A percentile compares a stretch with the other conserved stretches of the same genome.
phyloP scores from a whole-genome alignment of 2,888 invertebrate genomes.

The Diachrysia chrysitis region DNA sequence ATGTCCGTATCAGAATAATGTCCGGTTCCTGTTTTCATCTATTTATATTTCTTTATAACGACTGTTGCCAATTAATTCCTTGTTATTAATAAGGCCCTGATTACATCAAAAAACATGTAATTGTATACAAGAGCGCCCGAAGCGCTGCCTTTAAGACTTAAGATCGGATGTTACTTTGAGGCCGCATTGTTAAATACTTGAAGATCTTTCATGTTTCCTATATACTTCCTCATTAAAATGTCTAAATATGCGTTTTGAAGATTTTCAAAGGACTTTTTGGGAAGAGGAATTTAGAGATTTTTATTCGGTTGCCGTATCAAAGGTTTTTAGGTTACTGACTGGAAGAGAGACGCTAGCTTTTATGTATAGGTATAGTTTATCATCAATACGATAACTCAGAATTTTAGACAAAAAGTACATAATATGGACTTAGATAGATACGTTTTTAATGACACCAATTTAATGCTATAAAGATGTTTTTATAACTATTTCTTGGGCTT shows the following conservation, averaged over 20 bases:
- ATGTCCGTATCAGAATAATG: too few relatives aligned
- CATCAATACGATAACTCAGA: too few relatives aligned
- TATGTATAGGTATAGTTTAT: too few relatives aligned
- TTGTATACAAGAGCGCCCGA: conserved; percentile 13
- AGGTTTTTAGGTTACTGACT: background rate
- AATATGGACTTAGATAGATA: too few relatives aligned
- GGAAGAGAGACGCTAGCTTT: too few relatives aligned
- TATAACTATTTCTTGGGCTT: too few relatives aligned
- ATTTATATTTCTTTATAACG: too few relatives aligned
- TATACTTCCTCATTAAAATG: background rate
- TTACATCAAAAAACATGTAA: conserved; percentile 11
- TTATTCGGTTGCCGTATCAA: background rate
- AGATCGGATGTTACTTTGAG: conserved; percentile 20
- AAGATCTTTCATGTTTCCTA: conserved; percentile 7
- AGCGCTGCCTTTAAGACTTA: conserved; percentile 15
- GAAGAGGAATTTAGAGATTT: background rate
- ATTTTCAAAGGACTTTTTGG: background rate
- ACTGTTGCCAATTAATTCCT: background rate
- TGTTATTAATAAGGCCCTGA: too few relatives aligned
- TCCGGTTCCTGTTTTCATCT: too few relatives aligned
- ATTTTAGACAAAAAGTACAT: too few relatives aligned
- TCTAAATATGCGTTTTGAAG: background rate
- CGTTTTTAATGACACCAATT: too few relatives aligned
- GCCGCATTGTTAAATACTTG: conserved; percentile 11
- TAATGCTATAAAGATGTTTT: too few relatives aligned